Percentiles rank a stretch among this genome's conserved stretches.
Evolutionary conservation across 1,140 invertebrate species (phyloP).

Genomic region (Drosophila ogumai): DNA sequence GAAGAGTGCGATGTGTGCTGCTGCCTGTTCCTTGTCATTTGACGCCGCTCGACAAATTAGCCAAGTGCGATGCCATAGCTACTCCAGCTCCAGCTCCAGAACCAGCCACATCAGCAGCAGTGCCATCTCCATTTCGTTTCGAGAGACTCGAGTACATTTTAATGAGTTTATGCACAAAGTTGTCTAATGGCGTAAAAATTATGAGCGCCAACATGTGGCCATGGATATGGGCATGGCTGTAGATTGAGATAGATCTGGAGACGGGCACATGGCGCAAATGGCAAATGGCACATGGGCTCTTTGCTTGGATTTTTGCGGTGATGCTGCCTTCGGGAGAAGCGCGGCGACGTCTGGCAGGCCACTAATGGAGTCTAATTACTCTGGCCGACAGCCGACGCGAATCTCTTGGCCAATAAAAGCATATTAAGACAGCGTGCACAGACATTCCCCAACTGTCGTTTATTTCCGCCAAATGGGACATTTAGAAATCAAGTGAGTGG

Average conservation of each 20-base stretch:
- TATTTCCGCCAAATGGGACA: slow-evolving; percentile 52
- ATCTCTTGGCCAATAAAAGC: slow-evolving; percentile 72
- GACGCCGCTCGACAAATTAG: slow-evolving; percentile 75
- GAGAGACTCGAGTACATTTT: slow-evolving; percentile 78
- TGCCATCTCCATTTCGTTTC: slow-evolving; percentile 57
- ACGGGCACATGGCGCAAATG: slow-evolving; percentile 17
- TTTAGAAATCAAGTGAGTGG: slow-evolving; percentile 19
- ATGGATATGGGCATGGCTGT: slow-evolving; percentile 32
- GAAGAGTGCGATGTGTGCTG: background rate
- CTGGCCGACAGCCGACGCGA: slow-evolving; percentile 48
- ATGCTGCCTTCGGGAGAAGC: slow-evolving; percentile 11
- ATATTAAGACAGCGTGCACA: slow-evolving; percentile 60
- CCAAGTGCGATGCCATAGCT: slow-evolving; percentile 58
- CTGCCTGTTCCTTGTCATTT: slow-evolving; percentile 65
- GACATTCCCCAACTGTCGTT: slow-evolving; percentile 60
- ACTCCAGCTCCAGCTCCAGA: slow-evolving; percentile 41
- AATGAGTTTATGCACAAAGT: slow-evolving; percentile 78
- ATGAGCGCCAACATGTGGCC: slow-evolving; percentile 68
- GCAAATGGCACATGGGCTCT: slow-evolving; percentile 50
- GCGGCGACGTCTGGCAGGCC: slow-evolving; percentile 43
- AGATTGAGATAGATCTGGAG: slow-evolving; percentile 34
- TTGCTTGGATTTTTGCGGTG: slow-evolving; percentile 63
- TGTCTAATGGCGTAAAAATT: slow-evolving; percentile 81
- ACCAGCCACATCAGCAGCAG: slow-evolving; percentile 36
- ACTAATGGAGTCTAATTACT: slow-evolving; percentile 81